Evolutionary conservation across 2,113 vertebrate genomes (phyloP).

Genomic region (Chloebia gouldiae): DNA sequence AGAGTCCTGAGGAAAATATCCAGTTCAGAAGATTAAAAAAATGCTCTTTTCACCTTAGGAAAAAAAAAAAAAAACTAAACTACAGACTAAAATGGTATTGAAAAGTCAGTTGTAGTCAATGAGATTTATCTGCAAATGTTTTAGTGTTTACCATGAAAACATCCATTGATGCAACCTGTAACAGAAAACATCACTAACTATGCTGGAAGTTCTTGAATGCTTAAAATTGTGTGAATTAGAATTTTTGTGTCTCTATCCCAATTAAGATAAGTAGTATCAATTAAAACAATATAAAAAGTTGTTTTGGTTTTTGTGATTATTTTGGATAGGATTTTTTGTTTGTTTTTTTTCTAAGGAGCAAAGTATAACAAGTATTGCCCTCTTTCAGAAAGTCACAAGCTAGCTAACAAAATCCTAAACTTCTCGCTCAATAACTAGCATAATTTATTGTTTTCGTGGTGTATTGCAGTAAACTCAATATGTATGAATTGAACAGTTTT

Average conservation of each 20-base stretch:
- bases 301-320: neutral
- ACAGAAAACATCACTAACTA: neutral
- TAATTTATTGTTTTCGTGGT: neutral
- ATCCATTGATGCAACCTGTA: neutral
- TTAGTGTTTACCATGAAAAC: neutral
- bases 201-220: neutral
- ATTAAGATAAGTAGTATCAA: neutral
- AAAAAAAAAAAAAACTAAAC: neutral
- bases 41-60: neutral
- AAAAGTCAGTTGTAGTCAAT: neutral
- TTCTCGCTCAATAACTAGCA: neutral
- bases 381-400: neutral
- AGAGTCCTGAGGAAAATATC: neutral
- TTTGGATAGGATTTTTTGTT: neutral
- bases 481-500: neutral
- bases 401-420: neutral
- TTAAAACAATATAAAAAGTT: neutral
- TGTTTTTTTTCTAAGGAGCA: neutral
- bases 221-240: neutral
- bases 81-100: neutral
- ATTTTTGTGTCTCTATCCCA: neutral
- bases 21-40: neutral
- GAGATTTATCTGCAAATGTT: neutral
- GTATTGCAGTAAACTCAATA: neutral
- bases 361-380: neutral